phyloP scores from a whole-genome alignment of 2,888 invertebrate species.

The Drosophila atroscutellata region DNA sequence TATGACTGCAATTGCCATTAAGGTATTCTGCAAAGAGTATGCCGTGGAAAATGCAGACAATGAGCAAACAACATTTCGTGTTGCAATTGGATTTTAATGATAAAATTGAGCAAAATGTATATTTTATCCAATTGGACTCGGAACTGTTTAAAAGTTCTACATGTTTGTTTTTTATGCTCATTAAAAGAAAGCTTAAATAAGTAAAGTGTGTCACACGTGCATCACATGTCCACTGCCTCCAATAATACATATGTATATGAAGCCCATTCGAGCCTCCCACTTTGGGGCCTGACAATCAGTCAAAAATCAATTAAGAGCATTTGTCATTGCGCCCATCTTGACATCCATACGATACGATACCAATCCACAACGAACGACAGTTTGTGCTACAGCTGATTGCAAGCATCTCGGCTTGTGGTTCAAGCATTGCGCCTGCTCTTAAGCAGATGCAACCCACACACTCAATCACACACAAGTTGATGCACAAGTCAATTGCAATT shows the following conservation, averaged over 20 bases:
- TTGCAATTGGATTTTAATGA: background rate
- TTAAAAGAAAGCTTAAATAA: background rate
- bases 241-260: too few relatives aligned
- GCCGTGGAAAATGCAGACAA: slow-evolving; percentile 9
- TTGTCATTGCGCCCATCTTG: slow-evolving; percentile 50
- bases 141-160: background rate
- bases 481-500: slow-evolving; percentile 76
- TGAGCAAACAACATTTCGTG: background rate
- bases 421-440: slow-evolving; percentile 14
- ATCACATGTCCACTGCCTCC: slow-evolving; percentile 5
- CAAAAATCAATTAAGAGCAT: slow-evolving; percentile 65
- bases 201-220: slow-evolving; percentile 19
- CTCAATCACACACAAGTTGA: slow-evolving; percentile 27
- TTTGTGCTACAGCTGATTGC: slow-evolving; percentile 25
- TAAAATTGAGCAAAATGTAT: background rate
- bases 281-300: slow-evolving; percentile 51
- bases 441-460: slow-evolving; percentile 13
- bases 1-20: slow-evolving; percentile 44
- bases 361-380: background rate
- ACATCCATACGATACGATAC: slow-evolving; percentile 26
- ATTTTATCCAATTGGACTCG: background rate
- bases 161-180: background rate
- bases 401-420: slow-evolving; percentile 29
- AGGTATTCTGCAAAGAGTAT: background rate
- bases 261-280: background rate